These are phyloP conservation scores for Drosophila miranda DNA, from an alignment of 1,140 invertebrate species.

Conservation along the genomic window DNA sequence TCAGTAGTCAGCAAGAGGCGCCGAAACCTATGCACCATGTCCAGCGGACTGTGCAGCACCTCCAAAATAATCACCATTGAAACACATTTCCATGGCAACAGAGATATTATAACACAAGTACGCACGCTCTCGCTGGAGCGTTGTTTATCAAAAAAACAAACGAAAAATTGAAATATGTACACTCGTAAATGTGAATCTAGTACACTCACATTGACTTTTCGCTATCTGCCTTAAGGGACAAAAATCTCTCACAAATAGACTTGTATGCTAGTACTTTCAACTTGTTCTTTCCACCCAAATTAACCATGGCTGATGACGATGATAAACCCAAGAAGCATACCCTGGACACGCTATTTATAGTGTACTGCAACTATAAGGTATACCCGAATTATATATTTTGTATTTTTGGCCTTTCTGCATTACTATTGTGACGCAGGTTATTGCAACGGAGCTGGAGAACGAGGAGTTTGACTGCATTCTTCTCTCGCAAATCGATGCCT, in stretches of 20 bases:
- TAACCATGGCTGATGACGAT: constrained; percentile 72
- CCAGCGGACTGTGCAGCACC: constrained; percentile 24
- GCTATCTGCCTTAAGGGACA: constrained; percentile 33
- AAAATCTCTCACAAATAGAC: constrained; percentile 11
- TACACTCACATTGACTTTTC: constrained; percentile 25
- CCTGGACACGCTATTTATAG: constrained; percentile 57
- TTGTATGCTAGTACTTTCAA: constrained; percentile 4
- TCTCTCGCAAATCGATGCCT: constrained; percentile 69
- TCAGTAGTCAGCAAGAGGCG: not conserved
- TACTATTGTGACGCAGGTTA: constrained; percentile 8
- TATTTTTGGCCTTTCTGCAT: not conserved
- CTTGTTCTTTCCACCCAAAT: not conserved
- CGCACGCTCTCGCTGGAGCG: constrained; percentile 5
- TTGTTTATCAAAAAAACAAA: constrained; percentile 64
- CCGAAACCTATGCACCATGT: constrained; percentile 33
- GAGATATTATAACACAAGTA: constrained; percentile 4
- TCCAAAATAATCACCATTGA: constrained; percentile 29
- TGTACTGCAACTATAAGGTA: constrained; percentile 67
- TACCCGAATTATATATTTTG: not conserved
- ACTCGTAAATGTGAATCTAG: not conserved
- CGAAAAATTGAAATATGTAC: constrained; percentile 32
- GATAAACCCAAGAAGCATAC: constrained; percentile 77
- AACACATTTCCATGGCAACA: constrained; percentile 29
- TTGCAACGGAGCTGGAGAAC: constrained; percentile 60
- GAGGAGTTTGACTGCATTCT: constrained; percentile 62